A percentile compares a stretch with the other conserved stretches of the same genome.
Evolutionary conservation across 2,888 invertebrate genomes (phyloP).

Genomic region (Cremastinae sp.): DNA sequence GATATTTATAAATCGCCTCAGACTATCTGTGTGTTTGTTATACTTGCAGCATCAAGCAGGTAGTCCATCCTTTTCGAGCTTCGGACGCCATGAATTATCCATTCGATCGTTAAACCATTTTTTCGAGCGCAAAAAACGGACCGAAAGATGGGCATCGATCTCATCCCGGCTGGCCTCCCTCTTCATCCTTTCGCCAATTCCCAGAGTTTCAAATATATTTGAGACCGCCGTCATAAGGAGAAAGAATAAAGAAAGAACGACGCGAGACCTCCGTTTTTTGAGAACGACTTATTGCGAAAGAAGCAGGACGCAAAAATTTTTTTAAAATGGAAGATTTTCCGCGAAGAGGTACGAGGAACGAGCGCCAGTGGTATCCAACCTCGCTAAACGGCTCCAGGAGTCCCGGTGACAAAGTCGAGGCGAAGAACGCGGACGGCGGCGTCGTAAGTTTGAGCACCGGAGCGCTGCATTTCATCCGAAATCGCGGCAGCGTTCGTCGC

Average conservation of each 20-base stretch:
- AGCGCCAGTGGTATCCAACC: slow-evolving; percentile 75
- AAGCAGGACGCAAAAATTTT: slow-evolving; percentile 13
- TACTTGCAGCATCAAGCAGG: slow-evolving; percentile 4
- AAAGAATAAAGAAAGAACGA: slow-evolving; percentile 1
- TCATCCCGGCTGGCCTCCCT: no score
- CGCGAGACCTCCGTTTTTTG: no score
- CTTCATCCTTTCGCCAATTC: no score
- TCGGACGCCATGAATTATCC: neutral
- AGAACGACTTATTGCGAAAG: no score
- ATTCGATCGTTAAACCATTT: slow-evolving; percentile 28
- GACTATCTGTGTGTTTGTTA: no score
- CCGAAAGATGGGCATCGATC: slow-evolving; percentile 21
- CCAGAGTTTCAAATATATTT: no score
- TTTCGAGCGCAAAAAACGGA: slow-evolving; percentile 5
- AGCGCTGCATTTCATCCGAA: slow-evolving; percentile 76
- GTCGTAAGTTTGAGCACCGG: slow-evolving; percentile 73
- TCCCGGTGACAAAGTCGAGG: slow-evolving; percentile 33
- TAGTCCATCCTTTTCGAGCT: slow-evolving; percentile 1
- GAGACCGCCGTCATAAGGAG: no score
- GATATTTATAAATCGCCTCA: no score
- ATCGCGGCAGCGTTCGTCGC: slow-evolving; percentile 75
- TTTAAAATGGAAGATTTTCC: slow-evolving; percentile 72
- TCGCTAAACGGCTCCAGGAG: slow-evolving; percentile 16
- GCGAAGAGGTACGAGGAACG: slow-evolving; percentile 64
- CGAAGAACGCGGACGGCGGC: slow-evolving; percentile 54